Percentiles rank a stretch among this genome's conserved stretches.
Evolutionary conservation across 2,888 invertebrate species (phyloP).

Genomic region (Lysandra coridon): DNA sequence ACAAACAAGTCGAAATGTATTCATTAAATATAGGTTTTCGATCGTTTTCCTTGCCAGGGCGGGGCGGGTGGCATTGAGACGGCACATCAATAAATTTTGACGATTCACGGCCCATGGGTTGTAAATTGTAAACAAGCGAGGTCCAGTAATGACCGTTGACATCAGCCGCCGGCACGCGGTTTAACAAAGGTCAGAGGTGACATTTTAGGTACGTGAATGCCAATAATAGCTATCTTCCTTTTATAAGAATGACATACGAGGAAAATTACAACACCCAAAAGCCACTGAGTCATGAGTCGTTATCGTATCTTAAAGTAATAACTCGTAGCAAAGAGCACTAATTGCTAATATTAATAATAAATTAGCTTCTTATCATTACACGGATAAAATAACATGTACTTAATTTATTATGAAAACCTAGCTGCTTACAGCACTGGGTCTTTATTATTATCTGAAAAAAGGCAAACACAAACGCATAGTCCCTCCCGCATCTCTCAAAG

Average conservation of each 20-base stretch:
- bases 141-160: slow-evolving; percentile 11
- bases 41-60: background rate
- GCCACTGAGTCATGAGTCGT: background rate
- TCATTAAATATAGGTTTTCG: background rate
- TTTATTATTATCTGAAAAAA: too few relatives aligned
- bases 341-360: too few relatives aligned
- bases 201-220: background rate
- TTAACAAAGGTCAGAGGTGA: slow-evolving; percentile 10
- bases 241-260: background rate
- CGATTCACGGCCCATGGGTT: background rate
- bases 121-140: slow-evolving; percentile 1
- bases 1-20: background rate
- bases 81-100: slow-evolving; percentile 3
- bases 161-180: background rate
- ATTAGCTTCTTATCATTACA: too few relatives aligned
- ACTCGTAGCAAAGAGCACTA: too few relatives aligned
- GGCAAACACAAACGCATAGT: too few relatives aligned
- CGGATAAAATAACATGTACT: too few relatives aligned
- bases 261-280: background rate
- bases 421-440: too few relatives aligned
- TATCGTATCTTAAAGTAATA: background rate
- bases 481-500: too few relatives aligned
- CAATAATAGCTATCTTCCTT: background rate
- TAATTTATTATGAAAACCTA: too few relatives aligned
- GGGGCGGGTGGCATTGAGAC: background rate